phyloP scores from a whole-genome alignment of 2,888 invertebrate species.

The Parnassius glacialis region DNA sequence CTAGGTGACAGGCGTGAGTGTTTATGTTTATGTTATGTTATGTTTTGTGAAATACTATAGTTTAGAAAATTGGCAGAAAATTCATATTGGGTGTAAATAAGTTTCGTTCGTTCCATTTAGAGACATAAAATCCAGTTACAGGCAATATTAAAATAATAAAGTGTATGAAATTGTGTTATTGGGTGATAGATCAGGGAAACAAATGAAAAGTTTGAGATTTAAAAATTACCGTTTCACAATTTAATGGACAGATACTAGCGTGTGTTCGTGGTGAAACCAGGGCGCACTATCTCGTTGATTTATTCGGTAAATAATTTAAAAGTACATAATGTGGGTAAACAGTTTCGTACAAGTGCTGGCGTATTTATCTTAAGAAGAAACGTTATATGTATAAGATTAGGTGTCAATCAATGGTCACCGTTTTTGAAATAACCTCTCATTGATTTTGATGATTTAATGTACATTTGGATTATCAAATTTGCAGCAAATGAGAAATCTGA shows the following conservation, averaged over 20 bases:
- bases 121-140: constrained; percentile 8
- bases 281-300: constrained; percentile 27
- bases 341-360: constrained; percentile 24
- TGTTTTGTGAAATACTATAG: too few relatives aligned
- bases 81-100: neutral
- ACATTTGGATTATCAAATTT: constrained; percentile 19
- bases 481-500: constrained; percentile 17
- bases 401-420: constrained; percentile 24
- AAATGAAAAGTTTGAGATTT: constrained; percentile 27
- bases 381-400: constrained; percentile 19
- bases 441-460: constrained; percentile 20
- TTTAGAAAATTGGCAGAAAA: too few relatives aligned
- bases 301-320: constrained; percentile 26
- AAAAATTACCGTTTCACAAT: constrained; percentile 28
- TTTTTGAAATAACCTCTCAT: constrained; percentile 24
- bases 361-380: constrained; percentile 23
- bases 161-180: constrained; percentile 10
- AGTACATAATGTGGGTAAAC: constrained; percentile 26
- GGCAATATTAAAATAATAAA: constrained; percentile 10
- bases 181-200: constrained; percentile 15
- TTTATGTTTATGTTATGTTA: too few relatives aligned
- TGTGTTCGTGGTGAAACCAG: constrained; percentile 25
- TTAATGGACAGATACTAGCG: constrained; percentile 24
- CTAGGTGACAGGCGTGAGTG: too few relatives aligned
- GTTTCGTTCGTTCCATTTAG: neutral